phyloP scores from a whole-genome alignment of 2,113 vertebrate genomes.

The Dipodomys stephensi region DNA sequence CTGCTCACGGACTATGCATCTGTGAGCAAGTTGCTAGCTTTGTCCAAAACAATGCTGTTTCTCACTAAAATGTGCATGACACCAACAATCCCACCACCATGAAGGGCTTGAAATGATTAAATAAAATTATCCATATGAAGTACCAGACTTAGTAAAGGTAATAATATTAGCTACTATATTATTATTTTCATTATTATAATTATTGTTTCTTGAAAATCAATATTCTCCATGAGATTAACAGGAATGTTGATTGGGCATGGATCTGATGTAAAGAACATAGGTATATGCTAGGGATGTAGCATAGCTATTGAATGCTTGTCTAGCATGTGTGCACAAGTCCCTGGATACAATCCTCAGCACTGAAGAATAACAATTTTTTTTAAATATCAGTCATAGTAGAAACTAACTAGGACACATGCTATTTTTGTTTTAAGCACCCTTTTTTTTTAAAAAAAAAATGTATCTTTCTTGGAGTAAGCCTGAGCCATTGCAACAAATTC shows the following conservation, averaged over 20 bases:
- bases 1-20: neutral
- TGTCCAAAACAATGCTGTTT: neutral
- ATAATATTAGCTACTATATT: constrained; percentile 16
- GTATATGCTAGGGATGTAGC: neutral
- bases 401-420: neutral
- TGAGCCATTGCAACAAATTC: constrained; percentile 30
- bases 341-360: neutral
- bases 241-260: neutral
- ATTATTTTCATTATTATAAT: constrained; percentile 11
- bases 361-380: neutral
- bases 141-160: neutral
- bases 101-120: neutral
- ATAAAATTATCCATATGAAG: neutral
- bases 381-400: neutral
- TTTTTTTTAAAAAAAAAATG: neutral
- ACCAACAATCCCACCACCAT: neutral
- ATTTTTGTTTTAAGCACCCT: constrained; percentile 1
- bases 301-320: neutral
- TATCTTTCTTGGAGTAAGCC: constrained; percentile 17
- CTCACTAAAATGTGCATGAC: neutral
- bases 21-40: neutral
- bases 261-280: neutral
- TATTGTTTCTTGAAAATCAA: constrained; percentile 42
- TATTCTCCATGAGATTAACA: neutral
- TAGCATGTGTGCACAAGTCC: too few relatives aligned